Base-by-base conservation (phyloP, 2,113 vertebrate species). In the Oreochromis aureus region DNA sequence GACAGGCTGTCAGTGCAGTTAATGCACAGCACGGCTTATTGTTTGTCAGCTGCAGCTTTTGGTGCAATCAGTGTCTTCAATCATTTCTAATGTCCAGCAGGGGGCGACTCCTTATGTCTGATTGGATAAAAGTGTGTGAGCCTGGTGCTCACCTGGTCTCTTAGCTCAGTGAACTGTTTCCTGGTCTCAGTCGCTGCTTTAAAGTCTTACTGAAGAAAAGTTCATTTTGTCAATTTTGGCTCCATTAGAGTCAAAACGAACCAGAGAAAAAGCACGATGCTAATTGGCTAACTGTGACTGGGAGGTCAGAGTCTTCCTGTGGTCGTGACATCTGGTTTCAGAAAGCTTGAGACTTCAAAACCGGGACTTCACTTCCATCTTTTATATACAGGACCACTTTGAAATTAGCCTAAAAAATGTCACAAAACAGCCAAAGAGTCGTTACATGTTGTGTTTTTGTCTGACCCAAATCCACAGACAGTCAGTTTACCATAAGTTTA, bases 91-190 rank as follows among this genome's bases (percentile, higher is more conserved):
- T 32, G 46, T 12, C 71, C 73, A 78, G 73, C 73, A 78, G 27
- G 46, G 46, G 73, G 73, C 6, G 27, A 8, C 71, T 53, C 46
- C 27, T 51, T 24, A 11, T 10, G 4, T 30, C 34, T 66, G 61
- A 66, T 24, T 73, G 22, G 22, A 27, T 7, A 19, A 15, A 24
- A 44, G 66, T 73, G 5, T 48, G 8, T 1, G 24, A 76, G 1
- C 7, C 39, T 0, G 13, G 22, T 27, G 41, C 39, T 46, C 41
- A 0, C n/a, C 39, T 44, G n/a, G 36, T 46, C 69, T 73, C 39
- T 46, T 13, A 73, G 39, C 39, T 73, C 41, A 18, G 5, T 18
- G 27, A 46, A 27, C 1, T 4, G 24, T 73, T 71, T 46, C 69
- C 69, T 46, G 69, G 41, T 18, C 13, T 46, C 66, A 46, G 39